A percentile compares a stretch with the other conserved stretches of the same genome.
Evolutionary conservation across 2,113 vertebrate species (phyloP).

Genomic region (Lethenteron camtschaticum): DNA sequence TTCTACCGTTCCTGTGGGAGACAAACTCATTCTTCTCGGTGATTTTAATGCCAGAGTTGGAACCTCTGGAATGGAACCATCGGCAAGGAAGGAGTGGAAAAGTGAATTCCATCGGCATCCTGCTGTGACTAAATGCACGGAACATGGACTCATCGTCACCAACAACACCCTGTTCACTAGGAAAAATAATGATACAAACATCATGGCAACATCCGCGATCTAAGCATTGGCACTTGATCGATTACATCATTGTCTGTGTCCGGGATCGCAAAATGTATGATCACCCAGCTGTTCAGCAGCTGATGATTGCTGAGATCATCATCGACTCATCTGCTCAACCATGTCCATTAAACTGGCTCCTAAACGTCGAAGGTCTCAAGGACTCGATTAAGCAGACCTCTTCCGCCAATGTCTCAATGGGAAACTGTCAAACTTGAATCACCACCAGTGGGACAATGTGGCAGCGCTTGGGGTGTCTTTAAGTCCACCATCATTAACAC

Average conservation of each 20-base stretch:
- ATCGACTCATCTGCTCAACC: not conserved
- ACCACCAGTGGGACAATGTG: not conserved
- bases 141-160: not conserved
- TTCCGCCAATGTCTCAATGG: not conserved
- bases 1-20: not conserved
- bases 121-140: no score
- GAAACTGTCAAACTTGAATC: not conserved
- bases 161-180: not conserved
- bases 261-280: not conserved
- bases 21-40: no score
- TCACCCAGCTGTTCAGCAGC: not conserved
- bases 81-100: no score
- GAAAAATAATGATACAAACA: not conserved
- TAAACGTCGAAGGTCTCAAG: not conserved
- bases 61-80: no score
- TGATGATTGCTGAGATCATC: not conserved
- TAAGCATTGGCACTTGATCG: not conserved
- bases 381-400: not conserved
- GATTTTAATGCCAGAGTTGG: no score
- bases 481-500: not conserved
- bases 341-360: not conserved
- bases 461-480: not conserved
- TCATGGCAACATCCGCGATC: not conserved
- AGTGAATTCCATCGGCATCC: no score
- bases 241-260: not conserved